Conservation (phyloP, 2,113 vertebrate genomes). For the sheep (Ovis aries) region DNA sequence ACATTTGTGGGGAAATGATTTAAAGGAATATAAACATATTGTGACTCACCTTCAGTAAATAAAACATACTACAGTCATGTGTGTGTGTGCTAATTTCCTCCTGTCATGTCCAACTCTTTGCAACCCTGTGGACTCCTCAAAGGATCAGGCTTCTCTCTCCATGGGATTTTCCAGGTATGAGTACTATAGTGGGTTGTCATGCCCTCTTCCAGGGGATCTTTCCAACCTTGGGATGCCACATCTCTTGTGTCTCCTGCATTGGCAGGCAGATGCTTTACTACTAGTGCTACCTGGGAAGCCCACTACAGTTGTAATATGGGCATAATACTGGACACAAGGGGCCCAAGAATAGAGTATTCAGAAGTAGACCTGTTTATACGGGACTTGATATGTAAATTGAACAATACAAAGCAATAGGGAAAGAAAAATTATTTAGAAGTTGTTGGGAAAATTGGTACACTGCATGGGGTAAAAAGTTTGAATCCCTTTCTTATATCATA, state of each 20-base stretch:
- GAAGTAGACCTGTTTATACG: neutral
- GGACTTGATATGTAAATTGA: neutral
- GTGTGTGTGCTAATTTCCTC: neutral
- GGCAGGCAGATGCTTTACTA: neutral
- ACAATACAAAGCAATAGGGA: neutral
- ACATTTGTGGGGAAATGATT: neutral
- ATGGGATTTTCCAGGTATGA: neutral
- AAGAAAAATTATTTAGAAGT: slow-evolving; percentile 5
- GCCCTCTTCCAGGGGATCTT: neutral
- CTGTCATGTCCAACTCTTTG: neutral
- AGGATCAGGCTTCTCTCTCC: neutral
- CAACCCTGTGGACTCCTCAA: neutral
- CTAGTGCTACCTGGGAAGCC: neutral
- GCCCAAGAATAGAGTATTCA: neutral
- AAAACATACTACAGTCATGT: neutral
- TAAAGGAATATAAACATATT: neutral
- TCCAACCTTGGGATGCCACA: neutral
- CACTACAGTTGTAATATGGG: neutral
- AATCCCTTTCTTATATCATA: neutral
- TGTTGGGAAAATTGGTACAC: neutral
- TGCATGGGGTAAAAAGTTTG: neutral
- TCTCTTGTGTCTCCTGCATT: neutral
- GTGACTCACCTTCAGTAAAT: neutral
- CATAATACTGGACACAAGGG: neutral
- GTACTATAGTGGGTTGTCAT: neutral